phyloP scores from a whole-genome alignment of 2,113 vertebrate species.

The Paramisgurnus dabryanus region DNA sequence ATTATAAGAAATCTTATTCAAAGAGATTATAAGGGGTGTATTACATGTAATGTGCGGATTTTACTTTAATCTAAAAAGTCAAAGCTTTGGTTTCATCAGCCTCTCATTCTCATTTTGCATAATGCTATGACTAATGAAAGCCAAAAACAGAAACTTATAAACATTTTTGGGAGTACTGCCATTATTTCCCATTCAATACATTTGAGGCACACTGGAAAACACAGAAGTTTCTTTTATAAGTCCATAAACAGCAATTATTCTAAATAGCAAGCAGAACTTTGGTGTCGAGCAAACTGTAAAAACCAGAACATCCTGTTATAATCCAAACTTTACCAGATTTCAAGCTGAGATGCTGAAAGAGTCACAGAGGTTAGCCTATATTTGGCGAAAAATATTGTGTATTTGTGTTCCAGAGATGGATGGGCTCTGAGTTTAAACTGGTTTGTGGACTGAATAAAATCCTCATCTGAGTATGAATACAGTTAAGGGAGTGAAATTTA shows the following conservation, averaged over 20 bases:
- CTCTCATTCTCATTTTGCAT: background rate
- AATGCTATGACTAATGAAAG: constrained; percentile 10
- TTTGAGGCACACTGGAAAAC: background rate
- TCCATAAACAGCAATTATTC: background rate
- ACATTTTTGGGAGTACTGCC: constrained; percentile 17
- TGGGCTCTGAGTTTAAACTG: constrained; percentile 54
- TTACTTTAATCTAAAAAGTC: background rate
- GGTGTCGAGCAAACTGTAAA: constrained; percentile 53
- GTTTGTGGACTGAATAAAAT: constrained; percentile 49
- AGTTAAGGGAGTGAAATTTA: constrained; percentile 9
- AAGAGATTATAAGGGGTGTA: background rate
- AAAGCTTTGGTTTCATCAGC: background rate
- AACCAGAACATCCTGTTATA: constrained; percentile 27
- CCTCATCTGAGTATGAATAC: no score
- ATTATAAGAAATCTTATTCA: background rate
- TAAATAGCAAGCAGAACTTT: background rate
- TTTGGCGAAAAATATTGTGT: constrained; percentile 42
- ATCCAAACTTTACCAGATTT: constrained; percentile 55
- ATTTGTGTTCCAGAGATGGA: constrained; percentile 50
- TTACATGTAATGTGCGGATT: background rate
- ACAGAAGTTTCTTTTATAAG: background rate
- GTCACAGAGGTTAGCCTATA: constrained; percentile 52
- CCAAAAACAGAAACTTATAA: background rate
- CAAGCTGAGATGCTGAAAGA: constrained; percentile 50
- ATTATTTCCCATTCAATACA: background rate